Evolutionary conservation across 2,888 invertebrate genomes (phyloP).

Genomic region (Hololepta plana): DNA sequence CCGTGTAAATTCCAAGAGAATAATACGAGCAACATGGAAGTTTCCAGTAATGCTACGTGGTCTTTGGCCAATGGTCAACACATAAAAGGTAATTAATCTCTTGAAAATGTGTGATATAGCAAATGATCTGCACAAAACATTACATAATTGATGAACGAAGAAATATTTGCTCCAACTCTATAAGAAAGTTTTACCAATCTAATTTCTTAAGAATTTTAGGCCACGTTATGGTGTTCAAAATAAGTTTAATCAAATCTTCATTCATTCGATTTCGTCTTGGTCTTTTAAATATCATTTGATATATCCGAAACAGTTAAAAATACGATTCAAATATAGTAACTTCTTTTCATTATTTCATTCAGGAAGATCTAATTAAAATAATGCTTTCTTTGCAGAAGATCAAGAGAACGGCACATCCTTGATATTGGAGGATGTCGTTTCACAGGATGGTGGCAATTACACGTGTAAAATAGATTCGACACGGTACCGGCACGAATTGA

Average conservation of each 20-base stretch:
- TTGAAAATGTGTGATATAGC: not conserved
- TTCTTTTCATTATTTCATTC: not conserved
- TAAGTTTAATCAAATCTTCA: no score
- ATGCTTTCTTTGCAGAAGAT: conserved; percentile 11
- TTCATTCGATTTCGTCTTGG: no score
- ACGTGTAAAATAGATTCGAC: no score
- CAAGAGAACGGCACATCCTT: conserved; percentile 14
- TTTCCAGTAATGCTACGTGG: conserved; percentile 10
- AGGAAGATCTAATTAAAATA: not conserved
- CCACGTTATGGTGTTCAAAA: no score
- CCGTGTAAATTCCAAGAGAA: conserved; percentile 12
- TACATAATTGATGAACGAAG: no score
- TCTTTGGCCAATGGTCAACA: conserved; percentile 12
- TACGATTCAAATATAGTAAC: no score
- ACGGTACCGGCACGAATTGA: no score
- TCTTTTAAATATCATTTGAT: no score
- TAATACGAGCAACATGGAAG: conserved; percentile 6
- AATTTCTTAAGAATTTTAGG: no score
- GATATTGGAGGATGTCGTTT: conserved; percentile 17
- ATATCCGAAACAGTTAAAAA: no score
- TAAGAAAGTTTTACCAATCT: no score
- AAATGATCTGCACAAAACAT: not conserved
- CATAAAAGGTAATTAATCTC: conserved; percentile 12
- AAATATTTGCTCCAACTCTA: no score
- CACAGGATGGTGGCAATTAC: conserved; percentile 24